phyloP scores from a whole-genome alignment of 2,797 vertebrate genomes.

The Benthosema pterotum region DNA sequence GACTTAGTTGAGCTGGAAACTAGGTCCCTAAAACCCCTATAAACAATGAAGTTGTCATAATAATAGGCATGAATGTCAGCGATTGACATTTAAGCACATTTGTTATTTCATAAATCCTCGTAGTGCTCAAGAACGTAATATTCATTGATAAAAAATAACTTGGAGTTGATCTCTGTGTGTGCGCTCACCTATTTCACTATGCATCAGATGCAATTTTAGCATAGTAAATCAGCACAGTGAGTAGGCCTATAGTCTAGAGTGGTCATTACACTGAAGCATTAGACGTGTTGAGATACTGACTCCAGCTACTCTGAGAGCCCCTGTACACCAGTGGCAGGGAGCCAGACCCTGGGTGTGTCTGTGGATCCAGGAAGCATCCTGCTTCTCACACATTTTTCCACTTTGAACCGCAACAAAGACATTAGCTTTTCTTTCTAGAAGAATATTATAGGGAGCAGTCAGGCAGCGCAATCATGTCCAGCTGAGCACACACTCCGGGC shows the following conservation, averaged over 20 bases:
- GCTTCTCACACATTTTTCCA: constrained; percentile 43
- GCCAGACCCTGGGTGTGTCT: constrained; percentile 55
- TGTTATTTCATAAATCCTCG: constrained; percentile 1
- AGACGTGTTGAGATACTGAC: constrained; percentile 38
- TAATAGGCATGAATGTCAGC: not conserved
- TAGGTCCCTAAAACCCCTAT: no score
- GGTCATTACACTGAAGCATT: constrained; percentile 25
- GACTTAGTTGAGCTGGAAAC: not conserved
- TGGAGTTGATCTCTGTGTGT: not conserved
- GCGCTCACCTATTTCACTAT: not conserved
- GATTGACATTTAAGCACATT: not conserved
- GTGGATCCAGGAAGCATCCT: constrained; percentile 44
- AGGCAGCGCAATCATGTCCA: constrained; percentile 44
- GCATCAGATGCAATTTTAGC: not conserved
- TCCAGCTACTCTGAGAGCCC: constrained; percentile 19
- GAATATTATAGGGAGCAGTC: constrained; percentile 56
- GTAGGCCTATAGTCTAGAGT: not conserved
- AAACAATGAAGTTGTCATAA: no score
- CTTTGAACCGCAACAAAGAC: constrained; percentile 41
- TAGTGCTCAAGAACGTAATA: not conserved
- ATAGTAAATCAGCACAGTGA: constrained; percentile 1
- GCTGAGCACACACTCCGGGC: constrained; percentile 39
- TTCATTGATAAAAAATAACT: constrained; percentile 3
- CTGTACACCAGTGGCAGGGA: constrained; percentile 35
- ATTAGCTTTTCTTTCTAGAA: constrained; percentile 38